Evolutionary conservation across 2,888 invertebrate species (phyloP), one percentile per base, ranked within the genome.

Genomic region (Stenolophus ochropezus): DNA sequence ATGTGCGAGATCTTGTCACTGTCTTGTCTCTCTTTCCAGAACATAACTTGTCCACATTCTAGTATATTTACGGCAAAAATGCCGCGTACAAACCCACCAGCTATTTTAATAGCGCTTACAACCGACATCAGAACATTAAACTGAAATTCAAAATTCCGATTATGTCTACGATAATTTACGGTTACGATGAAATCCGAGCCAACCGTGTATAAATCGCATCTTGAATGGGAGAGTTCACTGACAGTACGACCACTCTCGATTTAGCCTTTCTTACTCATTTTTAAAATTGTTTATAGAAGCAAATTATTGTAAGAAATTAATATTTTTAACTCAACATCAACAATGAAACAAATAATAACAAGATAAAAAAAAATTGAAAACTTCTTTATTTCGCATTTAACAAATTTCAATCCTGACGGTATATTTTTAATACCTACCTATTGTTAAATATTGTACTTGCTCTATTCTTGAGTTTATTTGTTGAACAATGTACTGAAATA

Each of bases 111-210:
- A 47, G 42, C 69, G 20, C 69, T 33, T 42, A 47, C 42, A 69
- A 69, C 69, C 33, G 69, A 73, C 73, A 73, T 42, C 47, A 69
- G 51, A 47, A 23, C 78, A 78, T 78, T 78, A 65, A 78, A 78
- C 49, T 51, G 49, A 78, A 78, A 78, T 78, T 78, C 78, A 33
- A 65, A 51, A 78, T 69, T 78, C 51, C 51, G 78, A 69, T 78
- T 78, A 78, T 78, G 78, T 42, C 49, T 16, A 65, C 49, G 69
- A 78, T 78, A 78, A 78, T 78, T 78, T 78, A 78, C 78, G 78
- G 78, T 27, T 25, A 49, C 78, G 78, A 53, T 78, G 78, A 78
- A 78, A 78, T 49, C 51, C 51, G 8, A 78, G 69, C 49, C 47
- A 56, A 47, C 49, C 65, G 47, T 78, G 65, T 51, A 78, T 78